A percentile compares a stretch with the other conserved stretches of the same genome.
phyloP scores from a whole-genome alignment of 2,113 vertebrate genomes.

The Thamnophis sirtalis region DNA sequence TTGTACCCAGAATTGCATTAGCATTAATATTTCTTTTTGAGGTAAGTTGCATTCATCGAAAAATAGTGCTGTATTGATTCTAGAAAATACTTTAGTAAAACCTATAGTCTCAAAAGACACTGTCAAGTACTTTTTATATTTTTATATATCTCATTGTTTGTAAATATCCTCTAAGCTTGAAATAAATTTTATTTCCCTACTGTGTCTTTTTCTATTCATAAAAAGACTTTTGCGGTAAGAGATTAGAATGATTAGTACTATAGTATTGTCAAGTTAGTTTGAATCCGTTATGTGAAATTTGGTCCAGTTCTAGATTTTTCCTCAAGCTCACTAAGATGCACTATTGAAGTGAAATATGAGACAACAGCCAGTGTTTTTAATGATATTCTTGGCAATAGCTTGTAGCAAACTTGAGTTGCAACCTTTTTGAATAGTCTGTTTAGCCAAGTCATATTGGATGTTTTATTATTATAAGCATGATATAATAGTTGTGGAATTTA shows the following conservation, averaged over 20 bases:
- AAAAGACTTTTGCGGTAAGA: background rate
- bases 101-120: conserved; percentile 67
- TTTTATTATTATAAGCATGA: background rate
- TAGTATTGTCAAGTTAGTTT: background rate
- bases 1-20: conserved; percentile 45
- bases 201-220: conserved; percentile 33
- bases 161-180: conserved; percentile 75
- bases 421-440: background rate
- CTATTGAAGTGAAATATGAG: background rate
- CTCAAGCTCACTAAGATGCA: background rate
- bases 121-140: conserved; percentile 77
- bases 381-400: background rate
- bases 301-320: background rate
- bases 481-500: background rate
- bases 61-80: conserved; percentile 60
- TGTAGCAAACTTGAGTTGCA: background rate
- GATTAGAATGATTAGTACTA: background rate
- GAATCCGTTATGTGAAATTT: background rate
- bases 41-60: conserved; percentile 58
- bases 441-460: background rate
- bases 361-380: background rate
- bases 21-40: conserved; percentile 46
- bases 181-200: conserved; percentile 82
- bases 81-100: conserved; percentile 72
- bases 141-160: conserved; percentile 75